Evolutionary conservation across 2,888 invertebrate species (phyloP), one percentile per base, ranked within the genome.

Genomic region (Acanthococcus lagerstroemiae): DNA sequence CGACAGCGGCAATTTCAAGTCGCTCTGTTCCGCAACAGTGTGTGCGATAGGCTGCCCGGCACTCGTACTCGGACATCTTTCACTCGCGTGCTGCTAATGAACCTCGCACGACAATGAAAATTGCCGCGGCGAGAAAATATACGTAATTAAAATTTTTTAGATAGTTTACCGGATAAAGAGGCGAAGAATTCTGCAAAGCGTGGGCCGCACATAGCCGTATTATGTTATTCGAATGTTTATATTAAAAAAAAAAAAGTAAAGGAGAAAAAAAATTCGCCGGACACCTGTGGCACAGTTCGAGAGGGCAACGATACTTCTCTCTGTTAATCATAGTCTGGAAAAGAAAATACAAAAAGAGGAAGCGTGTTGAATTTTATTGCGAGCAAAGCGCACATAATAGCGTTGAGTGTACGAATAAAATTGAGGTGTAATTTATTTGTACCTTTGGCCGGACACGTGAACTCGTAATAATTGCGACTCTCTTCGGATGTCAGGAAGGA

Each of bases 11-110:
- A n/a, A n/a, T n/a, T n/a, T n/a, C n/a, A n/a, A n/a, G n/a, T n/a
- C n/a, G n/a, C n/a, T n/a, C n/a, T n/a, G n/a, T n/a, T n/a, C n/a
- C n/a, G n/a, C n/a, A n/a, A n/a, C n/a, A n/a, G n/a, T n/a, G n/a
- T n/a, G n/a, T n/a, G n/a, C n/a, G n/a, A n/a, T n/a, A n/a, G n/a
- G n/a, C n/a, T n/a, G n/a, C n/a, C n/a, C n/a, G n/a, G n/a, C n/a
- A n/a, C n/a, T n/a, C n/a, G n/a, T n/a, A n/a, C n/a, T n/a, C n/a
- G n/a, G n/a, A n/a, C n/a, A n/a, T 19, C 9, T 58, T n/a, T 44
- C 25, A 45, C 26, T 58, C 58, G 46, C 25, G 46, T 58, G 46
- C 58, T 58, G 24, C 44, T 46, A 58, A 58, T 58, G 58, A 58
- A 46, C 46, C 58, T 44, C 21, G 45, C 46, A 58, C 24, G 25